Evolutionary conservation across 2,113 vertebrate species (phyloP).

Genomic region (Sterrhoptilus dennistouni): DNA sequence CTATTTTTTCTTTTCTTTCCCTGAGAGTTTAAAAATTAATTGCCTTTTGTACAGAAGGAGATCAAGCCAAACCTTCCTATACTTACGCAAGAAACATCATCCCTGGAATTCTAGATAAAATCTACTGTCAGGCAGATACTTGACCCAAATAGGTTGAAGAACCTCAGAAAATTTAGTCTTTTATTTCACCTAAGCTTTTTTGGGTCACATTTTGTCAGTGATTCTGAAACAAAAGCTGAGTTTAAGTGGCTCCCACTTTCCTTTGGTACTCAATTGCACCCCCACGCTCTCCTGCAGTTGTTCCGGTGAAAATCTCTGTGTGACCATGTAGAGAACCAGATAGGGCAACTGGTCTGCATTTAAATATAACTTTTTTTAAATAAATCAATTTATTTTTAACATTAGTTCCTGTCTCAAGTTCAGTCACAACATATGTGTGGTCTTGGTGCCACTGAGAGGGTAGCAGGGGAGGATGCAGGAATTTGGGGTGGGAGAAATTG

Average conservation of each 20-base stretch:
- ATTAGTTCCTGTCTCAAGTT: constrained; percentile 4
- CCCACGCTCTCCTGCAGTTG: neutral
- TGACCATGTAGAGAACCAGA: neutral
- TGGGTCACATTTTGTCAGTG: neutral
- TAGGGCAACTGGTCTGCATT: neutral
- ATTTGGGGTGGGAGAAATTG: neutral
- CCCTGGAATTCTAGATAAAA: neutral
- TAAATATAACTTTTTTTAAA: constrained; percentile 40
- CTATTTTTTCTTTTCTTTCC: neutral
- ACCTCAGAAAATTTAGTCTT: neutral
- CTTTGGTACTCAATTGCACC: neutral
- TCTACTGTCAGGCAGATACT: neutral
- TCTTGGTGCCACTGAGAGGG: neutral
- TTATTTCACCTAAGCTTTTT: neutral
- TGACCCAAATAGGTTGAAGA: neutral
- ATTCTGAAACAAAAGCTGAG: neutral
- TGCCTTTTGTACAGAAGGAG: neutral
- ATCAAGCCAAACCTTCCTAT: neutral
- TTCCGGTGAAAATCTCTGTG: neutral
- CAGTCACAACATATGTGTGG: accelerated
- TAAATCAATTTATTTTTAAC: constrained; percentile 46
- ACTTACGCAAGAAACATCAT: neutral
- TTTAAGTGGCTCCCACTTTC: neutral
- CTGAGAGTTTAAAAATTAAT: neutral
- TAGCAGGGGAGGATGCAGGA: neutral